Conservation (phyloP, 1,140 invertebrate species). For the Anoplophora glabripennis region DNA sequence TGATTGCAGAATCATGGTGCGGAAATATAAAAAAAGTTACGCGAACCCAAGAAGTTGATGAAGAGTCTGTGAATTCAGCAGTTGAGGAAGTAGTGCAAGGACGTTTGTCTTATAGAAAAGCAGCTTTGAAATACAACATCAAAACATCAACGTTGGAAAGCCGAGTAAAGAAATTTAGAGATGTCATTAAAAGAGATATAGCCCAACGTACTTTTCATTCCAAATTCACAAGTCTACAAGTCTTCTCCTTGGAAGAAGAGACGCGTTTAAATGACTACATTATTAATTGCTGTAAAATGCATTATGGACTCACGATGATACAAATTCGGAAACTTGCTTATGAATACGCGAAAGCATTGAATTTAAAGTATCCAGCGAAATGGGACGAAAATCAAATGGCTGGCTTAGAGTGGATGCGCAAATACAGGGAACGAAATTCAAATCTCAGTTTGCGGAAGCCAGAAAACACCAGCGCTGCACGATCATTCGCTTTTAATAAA, state of each 20-base stretch:
- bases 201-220: slow-evolving; percentile 4
- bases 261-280: slow-evolving; percentile 18
- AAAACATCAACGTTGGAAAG: slow-evolving; percentile 11
- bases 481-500: slow-evolving; percentile 10
- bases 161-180: slow-evolving; percentile 10
- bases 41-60: slow-evolving; percentile 13
- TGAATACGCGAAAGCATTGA: slow-evolving; percentile 16
- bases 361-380: slow-evolving; percentile 19
- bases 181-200: background rate
- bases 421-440: slow-evolving; percentile 11
- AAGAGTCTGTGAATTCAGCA: slow-evolving; percentile 9
- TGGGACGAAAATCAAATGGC: slow-evolving; percentile 22
- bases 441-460: slow-evolving; percentile 18
- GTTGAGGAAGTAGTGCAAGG: slow-evolving; percentile 17
- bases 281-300: slow-evolving; percentile 21
- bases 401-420: slow-evolving; percentile 20
- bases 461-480: slow-evolving; percentile 20
- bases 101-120: slow-evolving; percentile 18
- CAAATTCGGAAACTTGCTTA: slow-evolving; percentile 22
- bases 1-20: slow-evolving; percentile 11
- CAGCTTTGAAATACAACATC: slow-evolving; percentile 15
- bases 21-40: slow-evolving; percentile 8
- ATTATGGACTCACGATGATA: slow-evolving; percentile 20
- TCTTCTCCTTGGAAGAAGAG: slow-evolving; percentile 15
- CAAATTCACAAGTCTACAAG: slow-evolving; percentile 14